Evolutionary conservation across 2,888 invertebrate genomes (phyloP), one percentile per base, ranked within the genome.

Genomic region (Gymnocheta viridis): DNA sequence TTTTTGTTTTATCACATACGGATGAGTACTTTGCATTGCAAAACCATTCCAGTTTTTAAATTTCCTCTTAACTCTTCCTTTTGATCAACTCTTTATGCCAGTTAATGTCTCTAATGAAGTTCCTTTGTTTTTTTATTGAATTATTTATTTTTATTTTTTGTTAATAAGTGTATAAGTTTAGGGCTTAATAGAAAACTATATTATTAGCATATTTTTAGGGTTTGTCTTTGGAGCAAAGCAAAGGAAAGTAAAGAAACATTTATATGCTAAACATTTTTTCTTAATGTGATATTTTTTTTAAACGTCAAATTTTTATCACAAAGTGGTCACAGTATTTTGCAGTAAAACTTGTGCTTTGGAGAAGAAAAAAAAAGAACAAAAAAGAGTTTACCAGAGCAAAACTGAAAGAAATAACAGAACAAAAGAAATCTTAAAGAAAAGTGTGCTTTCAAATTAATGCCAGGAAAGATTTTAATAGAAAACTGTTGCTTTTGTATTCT

Each of bases 161-260:
- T 22, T 22, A 58, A 9, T 44, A 7, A 58, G 7, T 41, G 64
- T 29, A 62, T 73, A 51, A 7, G 17, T 64, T 29, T 51, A 29
- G 22, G 74, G 24, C n/a, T 14, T 9, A 2, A 51, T 29, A 29
- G 2, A 29, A 29, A 54, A 41, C 51, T 5, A 64, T 41, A 41
- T 38, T 29, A 74, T 74, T 74, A 54, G 74, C 74, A 51, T 74
- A 74, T 41, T 64, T 74, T 51, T 29, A 54, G 74, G 74, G n/a
- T 14, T 41, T 27, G 27, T 14, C 17, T 41, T 0, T 1, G n/a
- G 4, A 29, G n/a, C 6, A 19, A 70, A 29, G 19, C 17, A 32
- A 32, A 47, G 29, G 14, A 14, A 49, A 49, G 49, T 47, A 1
- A 29, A 66, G n/a, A 19, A 22, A 1, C 32, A 49, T 49, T 67